Base-by-base conservation (phyloP, 2,888 invertebrate genomes). In the Drosophila greeni region DNA sequence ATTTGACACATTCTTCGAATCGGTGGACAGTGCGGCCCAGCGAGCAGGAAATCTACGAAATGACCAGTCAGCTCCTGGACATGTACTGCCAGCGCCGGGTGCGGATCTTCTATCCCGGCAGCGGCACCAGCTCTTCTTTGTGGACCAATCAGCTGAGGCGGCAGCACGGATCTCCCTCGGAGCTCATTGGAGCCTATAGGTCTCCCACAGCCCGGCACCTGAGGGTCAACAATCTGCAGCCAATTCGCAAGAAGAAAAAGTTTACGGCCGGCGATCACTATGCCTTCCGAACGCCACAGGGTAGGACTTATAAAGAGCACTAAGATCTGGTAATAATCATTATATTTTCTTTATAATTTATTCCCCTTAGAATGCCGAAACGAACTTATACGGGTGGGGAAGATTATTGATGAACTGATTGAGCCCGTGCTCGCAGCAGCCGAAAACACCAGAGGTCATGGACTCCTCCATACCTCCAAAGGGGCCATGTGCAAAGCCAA, bases 381-480 rank as follows among this genome's bases (percentile, higher is more conserved):
- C 51, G 89, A 89, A 66, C 71, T 89, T 6, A 72, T 81, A 39
- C 82, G 87, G 34, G 84, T 89, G 71, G 84, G 86, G 20, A 85
- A 85, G 65, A 80, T 87, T 26, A 88, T 89, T 53, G 89, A 89
- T 45, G 73, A 85, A 45, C 74, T 89, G 73, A 87, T 89, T 53
- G 85, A 84, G 20, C 89, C 82, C 0, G 73, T 77, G 2, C 14
- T 82, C 1, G 29, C 75, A 4, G 78, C 80, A 31, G 78, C 87
- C 3, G 66, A 79, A 23, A 24, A 68, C 23, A 74, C 69, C 7
- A 68, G 7, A 5, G 70, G 62, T 6, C 74, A 77, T 9, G 69
- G 65, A 0, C 57, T 51, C 0, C 34, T 70, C 0, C 0, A 52
- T 0, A 23, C 58, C 8, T n/a, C 48, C 2, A 47, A 43, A 1